Evolutionary conservation across 2,888 invertebrate species (phyloP).

Genomic region (Alitta virens): DNA sequence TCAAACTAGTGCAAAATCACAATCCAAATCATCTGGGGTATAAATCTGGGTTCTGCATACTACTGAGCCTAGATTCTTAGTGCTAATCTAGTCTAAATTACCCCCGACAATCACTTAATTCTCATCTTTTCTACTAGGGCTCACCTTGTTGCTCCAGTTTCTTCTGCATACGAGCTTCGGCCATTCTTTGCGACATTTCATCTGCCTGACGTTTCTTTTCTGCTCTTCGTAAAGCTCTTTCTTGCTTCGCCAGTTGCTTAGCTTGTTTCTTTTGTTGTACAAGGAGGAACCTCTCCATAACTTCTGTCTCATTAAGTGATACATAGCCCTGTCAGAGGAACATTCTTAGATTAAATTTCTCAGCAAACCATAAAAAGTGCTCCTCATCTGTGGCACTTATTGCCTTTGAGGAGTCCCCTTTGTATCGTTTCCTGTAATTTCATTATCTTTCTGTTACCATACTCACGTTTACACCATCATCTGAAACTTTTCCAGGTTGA

Average conservation of each 20-base stretch:
- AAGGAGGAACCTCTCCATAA: constrained; percentile 63
- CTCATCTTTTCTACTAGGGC: too few species aligned
- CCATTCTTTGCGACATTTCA: constrained; percentile 46
- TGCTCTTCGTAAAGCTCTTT: constrained; percentile 2
- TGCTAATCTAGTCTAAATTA: too few species aligned
- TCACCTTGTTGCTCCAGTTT: constrained; percentile 53
- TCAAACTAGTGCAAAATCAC: too few species aligned
- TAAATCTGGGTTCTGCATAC: too few species aligned
- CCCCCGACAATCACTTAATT: too few species aligned
- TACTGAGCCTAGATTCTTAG: too few species aligned
- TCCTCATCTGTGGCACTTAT: too few species aligned
- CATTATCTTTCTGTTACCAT: neutral
- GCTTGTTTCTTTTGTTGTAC: constrained; percentile 7
- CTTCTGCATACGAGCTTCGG: constrained; percentile 50
- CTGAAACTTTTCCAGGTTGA: constrained; percentile 24
- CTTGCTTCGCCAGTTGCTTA: constrained; percentile 9
- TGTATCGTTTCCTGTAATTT: too few species aligned
- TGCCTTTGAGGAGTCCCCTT: too few species aligned
- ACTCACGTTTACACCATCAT: neutral
- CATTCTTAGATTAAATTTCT: neutral
- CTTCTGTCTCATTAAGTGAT: constrained; percentile 77
- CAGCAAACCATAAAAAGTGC: too few species aligned
- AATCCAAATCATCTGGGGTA: too few species aligned
- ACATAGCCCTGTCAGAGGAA: constrained; percentile 51
- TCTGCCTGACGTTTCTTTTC: constrained; percentile 35